Evolutionary conservation across 2,113 vertebrate genomes (phyloP).

Genomic region (Hemiprocne comata): DNA sequence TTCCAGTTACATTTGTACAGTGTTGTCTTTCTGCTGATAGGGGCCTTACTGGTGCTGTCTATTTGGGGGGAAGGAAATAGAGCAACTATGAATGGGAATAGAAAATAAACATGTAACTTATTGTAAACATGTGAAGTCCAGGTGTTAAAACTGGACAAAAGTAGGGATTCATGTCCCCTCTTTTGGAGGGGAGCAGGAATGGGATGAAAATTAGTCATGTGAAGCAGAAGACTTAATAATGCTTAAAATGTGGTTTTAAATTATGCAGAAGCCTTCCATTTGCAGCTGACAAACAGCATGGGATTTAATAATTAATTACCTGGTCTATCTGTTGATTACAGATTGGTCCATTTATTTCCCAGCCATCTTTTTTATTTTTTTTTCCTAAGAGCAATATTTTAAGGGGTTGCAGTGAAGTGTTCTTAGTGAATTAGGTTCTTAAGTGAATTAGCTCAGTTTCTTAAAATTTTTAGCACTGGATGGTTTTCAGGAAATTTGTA

Average conservation of each 20-base stretch:
- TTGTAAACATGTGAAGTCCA: not conserved
- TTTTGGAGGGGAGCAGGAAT: not conserved
- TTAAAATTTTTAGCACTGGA: not conserved
- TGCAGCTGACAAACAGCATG: conserved; percentile 11
- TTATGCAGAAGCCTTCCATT: conserved; percentile 50
- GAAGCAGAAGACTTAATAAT: not conserved
- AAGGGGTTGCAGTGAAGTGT: not conserved
- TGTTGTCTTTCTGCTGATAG: not conserved
- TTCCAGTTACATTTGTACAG: not conserved
- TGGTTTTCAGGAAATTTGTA: not conserved
- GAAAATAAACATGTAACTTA: not conserved
- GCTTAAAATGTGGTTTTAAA: conserved; percentile 7
- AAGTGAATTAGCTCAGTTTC: not conserved
- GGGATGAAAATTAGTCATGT: not conserved
- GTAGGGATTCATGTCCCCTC: not conserved
- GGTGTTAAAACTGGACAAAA: not conserved
- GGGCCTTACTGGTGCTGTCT: not conserved
- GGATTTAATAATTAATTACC: conserved; percentile 61
- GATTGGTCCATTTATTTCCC: not conserved
- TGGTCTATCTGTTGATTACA: not conserved
- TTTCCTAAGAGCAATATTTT: not conserved
- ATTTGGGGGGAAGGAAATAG: not conserved
- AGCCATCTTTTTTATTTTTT: not conserved
- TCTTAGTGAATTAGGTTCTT: not conserved
- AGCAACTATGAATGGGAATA: not conserved